phyloP scores from a whole-genome alignment of 2,797 vertebrate species.

The Saguinus oedipus region DNA sequence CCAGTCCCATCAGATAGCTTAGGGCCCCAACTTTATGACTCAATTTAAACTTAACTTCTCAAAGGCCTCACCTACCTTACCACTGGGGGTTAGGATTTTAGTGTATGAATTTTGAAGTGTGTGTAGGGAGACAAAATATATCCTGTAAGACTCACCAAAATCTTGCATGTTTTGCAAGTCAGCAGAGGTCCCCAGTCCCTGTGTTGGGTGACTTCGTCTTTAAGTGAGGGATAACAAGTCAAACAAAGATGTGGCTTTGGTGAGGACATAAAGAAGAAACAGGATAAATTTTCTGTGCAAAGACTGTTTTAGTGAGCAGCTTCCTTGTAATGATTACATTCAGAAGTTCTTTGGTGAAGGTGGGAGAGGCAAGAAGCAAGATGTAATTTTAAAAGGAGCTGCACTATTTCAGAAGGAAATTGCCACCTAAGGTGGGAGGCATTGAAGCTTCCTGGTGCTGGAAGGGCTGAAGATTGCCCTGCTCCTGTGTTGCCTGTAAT shows the following conservation, averaged over 20 bases:
- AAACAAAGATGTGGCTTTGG: not conserved
- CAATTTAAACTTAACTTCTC: not conserved
- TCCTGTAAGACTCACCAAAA: not conserved
- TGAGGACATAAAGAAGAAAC: not conserved
- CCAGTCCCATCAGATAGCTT: not conserved
- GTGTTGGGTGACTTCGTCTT: not conserved
- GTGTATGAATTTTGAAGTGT: not conserved
- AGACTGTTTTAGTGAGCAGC: conserved; percentile 9
- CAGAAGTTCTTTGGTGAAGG: conserved; percentile 41
- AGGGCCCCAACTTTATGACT: not conserved
- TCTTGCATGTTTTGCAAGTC: not conserved
- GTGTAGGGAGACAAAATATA: not conserved
- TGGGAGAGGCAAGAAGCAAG: conserved; percentile 47
- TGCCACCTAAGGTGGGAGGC: not conserved
- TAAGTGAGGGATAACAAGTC: not conserved
- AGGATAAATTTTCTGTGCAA: not conserved
- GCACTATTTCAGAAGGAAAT: conserved; percentile 62
- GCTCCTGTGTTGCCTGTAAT: not conserved
- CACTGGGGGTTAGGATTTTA: not conserved
- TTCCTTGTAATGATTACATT: conserved; percentile 41
- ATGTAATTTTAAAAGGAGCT: conserved; percentile 60
- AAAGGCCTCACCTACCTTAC: not conserved
- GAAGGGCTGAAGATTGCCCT: not conserved
- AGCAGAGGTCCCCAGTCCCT: not conserved
- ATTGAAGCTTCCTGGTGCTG: not conserved